Evolutionary conservation across 2,888 invertebrate species (phyloP), one percentile per base, ranked within the genome.

Genomic region (Cephonodes hylas): DNA sequence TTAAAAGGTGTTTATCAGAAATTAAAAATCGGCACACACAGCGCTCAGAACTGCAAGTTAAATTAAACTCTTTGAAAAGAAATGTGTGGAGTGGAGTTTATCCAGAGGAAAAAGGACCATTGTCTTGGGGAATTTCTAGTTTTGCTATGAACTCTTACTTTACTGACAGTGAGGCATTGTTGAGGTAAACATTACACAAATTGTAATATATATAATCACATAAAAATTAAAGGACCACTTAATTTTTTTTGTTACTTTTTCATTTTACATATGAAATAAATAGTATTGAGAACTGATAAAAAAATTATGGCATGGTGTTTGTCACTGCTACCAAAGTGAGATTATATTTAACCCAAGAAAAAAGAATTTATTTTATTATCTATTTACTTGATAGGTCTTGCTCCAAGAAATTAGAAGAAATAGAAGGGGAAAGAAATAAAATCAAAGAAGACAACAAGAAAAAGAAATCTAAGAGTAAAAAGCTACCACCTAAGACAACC

Each of bases 21-120:
- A 78, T 85, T 59, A 93, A 86, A 71, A 84, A 69, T 60, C 84
- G 86, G 75, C 85, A 83, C 64, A 79, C 81, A 62, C 94, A 94
- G 74, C 86, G 94, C 31, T 84, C 93, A 57, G 95, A 95, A 75
- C 90, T 95, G 48, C 95, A 96, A 84, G 93, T 95, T 6, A 96
- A 95, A 79, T 82, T 96, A 5, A 93, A 93, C 64, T 93, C 95
- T 0, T 79, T 96, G 27, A 95, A 95, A 76, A 95, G 95, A 80
- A 95, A 95, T 84, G 93, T 96, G 56, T 96, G 96, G 96, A 95
- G 95, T 2, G 96, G 96, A 4, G 83, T 93, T 27, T 88, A 88
- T 70, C 85, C 64, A 71, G 93, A 88, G 67, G 88, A 88, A 23
- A 93, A 90, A 74, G 90, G 88, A 57, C 95, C 96, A 0, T 71